Evolutionary conservation across 37 sponge, comb jelly and placozoan species (phyloP).

Genomic region (Ephydatia muelleri): DNA sequence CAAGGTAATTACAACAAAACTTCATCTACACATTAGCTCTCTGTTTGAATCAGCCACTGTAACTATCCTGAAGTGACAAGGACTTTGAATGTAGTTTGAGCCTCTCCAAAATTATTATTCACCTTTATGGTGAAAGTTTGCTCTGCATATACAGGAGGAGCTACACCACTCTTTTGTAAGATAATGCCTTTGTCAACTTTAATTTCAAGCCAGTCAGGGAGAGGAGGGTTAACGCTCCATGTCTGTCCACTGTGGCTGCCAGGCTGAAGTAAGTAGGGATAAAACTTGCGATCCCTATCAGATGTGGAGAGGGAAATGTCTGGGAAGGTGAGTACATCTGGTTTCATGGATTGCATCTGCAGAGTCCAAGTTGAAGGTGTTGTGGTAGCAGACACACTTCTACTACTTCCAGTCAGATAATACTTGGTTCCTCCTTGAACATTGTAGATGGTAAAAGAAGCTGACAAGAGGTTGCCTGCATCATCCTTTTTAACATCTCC

Average conservation of each 20-base stretch:
- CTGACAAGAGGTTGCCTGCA: background rate
- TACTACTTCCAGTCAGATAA: background rate
- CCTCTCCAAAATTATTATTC: background rate
- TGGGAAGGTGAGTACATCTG: background rate
- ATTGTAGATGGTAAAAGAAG: slow-evolving; percentile 1
- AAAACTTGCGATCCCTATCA: background rate
- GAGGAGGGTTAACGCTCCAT: background rate
- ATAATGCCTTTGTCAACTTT: background rate
- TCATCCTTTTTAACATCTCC: slow-evolving; percentile 9
- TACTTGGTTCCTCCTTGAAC: slow-evolving; percentile 6
- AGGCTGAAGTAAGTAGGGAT: background rate
- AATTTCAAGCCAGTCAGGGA: background rate
- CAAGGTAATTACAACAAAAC: too few species aligned
- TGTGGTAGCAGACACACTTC: background rate
- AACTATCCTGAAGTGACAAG: background rate
- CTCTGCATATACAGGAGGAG: background rate
- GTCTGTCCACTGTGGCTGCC: background rate
- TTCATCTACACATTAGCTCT: too few species aligned
- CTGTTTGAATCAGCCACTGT: too few species aligned
- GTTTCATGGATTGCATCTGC: slow-evolving; percentile 1
- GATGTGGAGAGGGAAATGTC: background rate
- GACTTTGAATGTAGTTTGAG: background rate
- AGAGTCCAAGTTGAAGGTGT: background rate
- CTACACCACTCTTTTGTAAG: background rate
- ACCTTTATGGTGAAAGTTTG: background rate